A percentile compares a stretch with the other conserved stretches of the same genome.
These are phyloP conservation scores for Lithophane socia DNA, from an alignment of 2,888 invertebrate species.

Conservation along the genomic window DNA sequence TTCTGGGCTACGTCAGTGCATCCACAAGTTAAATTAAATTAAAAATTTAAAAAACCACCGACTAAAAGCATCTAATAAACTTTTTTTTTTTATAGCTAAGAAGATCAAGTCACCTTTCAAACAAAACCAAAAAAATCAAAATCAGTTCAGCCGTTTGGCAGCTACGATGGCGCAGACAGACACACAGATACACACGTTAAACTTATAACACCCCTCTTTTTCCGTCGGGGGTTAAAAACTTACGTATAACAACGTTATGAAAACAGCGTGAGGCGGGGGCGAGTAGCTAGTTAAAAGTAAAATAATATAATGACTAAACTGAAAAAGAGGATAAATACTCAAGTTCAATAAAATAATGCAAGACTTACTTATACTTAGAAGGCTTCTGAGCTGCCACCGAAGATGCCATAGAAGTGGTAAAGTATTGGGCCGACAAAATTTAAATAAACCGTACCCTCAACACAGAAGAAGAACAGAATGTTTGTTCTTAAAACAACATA, in stretches of 20 bases:
- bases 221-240: not conserved
- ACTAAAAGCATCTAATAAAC: too few relatives aligned
- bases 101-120: too few relatives aligned
- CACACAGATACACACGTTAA: too few relatives aligned
- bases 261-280: not conserved
- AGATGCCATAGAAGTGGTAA: not conserved
- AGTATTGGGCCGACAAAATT: not conserved
- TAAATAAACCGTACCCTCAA: not conserved
- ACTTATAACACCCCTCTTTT: too few relatives aligned
- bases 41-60: too few relatives aligned
- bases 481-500: not conserved
- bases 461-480: not conserved
- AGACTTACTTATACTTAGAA: slow-evolving; percentile 2
- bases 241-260: not conserved
- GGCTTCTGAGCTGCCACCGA: not conserved
- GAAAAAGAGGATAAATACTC: not conserved
- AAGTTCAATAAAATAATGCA: not conserved
- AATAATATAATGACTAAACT: not conserved
- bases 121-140: too few relatives aligned
- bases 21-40: too few relatives aligned
- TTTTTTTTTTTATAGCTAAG: too few relatives aligned
- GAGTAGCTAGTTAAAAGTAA: not conserved
- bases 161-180: too few relatives aligned
- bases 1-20: too few relatives aligned
- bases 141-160: too few relatives aligned